phyloP scores from a whole-genome alignment of 2,797 vertebrate genomes.

The Anabacerthia variegaticeps region DNA sequence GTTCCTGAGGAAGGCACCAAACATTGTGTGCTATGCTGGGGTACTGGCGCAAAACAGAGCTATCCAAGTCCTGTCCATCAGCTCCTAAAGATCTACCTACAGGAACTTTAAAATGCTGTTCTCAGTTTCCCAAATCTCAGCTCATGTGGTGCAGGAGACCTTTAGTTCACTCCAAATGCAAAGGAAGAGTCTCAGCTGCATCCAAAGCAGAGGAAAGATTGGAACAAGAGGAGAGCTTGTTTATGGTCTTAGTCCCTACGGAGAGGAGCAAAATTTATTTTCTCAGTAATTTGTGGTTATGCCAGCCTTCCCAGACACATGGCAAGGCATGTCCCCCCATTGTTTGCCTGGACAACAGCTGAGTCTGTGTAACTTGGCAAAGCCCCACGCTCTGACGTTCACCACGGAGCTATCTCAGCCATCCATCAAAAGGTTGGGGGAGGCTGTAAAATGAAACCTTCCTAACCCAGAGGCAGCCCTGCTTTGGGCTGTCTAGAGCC shows the following conservation, averaged over 20 bases:
- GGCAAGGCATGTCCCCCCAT: neutral
- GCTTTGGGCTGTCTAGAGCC: neutral
- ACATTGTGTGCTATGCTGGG: neutral
- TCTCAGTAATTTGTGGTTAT: neutral
- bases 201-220: neutral
- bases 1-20: neutral
- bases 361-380: slow-evolving; percentile 7
- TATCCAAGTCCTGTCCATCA: neutral
- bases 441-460: neutral
- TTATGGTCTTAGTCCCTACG: neutral
- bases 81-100: neutral
- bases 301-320: slow-evolving; percentile 39
- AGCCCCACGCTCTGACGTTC: neutral
- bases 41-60: neutral
- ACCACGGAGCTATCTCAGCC: neutral
- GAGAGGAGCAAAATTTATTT: neutral
- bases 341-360: neutral
- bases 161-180: neutral
- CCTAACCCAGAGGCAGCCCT: neutral
- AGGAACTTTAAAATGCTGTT: neutral
- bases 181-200: neutral
- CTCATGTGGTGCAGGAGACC: neutral
- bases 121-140: neutral
- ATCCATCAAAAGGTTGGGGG: neutral
- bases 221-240: neutral